Evolutionary conservation across 1,140 invertebrate species (phyloP).

Genomic region (Lepidotrigona ventralis): DNA sequence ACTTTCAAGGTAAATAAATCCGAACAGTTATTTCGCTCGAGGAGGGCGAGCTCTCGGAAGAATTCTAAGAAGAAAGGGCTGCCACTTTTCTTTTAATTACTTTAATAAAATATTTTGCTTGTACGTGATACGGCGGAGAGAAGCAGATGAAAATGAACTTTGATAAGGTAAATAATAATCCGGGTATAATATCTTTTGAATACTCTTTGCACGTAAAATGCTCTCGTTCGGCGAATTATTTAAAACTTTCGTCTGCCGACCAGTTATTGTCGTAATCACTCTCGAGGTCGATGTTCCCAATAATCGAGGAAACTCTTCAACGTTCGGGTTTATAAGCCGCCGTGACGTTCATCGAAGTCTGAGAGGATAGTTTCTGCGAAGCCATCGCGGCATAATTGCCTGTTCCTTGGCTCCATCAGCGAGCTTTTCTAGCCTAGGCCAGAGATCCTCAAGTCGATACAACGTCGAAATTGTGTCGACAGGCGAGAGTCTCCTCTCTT

Average conservation of each 20-base stretch:
- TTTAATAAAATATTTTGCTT: no score
- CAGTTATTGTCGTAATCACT: not conserved
- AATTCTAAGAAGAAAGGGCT: no score
- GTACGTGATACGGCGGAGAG: no score
- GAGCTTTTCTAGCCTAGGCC: not conserved
- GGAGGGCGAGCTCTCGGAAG: no score
- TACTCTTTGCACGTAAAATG: no score
- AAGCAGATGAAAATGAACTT: no score
- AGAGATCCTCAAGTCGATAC: conserved; percentile 7
- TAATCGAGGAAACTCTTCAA: conserved; percentile 16
- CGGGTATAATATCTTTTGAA: no score
- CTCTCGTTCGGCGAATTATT: not conserved
- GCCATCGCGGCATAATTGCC: conserved; percentile 32
- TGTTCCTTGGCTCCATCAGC: conserved; percentile 37
- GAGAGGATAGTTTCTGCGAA: conserved; percentile 22
- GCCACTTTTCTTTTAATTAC: not conserved
- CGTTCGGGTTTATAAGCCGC: not conserved
- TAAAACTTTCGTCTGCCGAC: not conserved
- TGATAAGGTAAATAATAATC: no score
- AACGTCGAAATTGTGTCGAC: conserved; percentile 31
- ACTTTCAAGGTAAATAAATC: not conserved
- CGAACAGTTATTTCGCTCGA: not conserved
- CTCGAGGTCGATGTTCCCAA: not conserved
- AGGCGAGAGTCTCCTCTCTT: not conserved
- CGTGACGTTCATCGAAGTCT: conserved; percentile 17